Conservation (phyloP, 1,140 invertebrate genomes). For the Drosophila yakuba region DNA sequence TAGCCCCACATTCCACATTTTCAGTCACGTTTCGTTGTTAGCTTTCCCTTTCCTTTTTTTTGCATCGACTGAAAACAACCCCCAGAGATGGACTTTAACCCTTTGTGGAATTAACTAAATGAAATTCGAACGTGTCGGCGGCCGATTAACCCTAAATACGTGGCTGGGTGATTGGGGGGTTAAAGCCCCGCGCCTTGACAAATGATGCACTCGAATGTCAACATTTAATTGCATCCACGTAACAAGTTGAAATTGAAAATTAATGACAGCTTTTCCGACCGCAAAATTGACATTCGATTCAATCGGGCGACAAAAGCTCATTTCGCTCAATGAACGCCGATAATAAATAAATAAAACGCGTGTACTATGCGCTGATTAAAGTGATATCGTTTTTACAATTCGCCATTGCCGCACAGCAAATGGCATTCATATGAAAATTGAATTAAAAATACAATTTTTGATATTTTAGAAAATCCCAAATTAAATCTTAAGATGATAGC, state of each 20-base stretch:
- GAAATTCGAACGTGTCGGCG: conserved; percentile 73
- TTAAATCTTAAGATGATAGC: neutral
- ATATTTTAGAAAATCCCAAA: neutral
- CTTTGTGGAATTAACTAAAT: conserved; percentile 71
- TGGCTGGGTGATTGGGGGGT: neutral
- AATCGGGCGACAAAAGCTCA: conserved; percentile 18
- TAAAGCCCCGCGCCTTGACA: conserved; percentile 8
- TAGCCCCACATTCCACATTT: neutral
- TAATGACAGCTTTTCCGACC: conserved; percentile 61
- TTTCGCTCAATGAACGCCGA: conserved; percentile 28
- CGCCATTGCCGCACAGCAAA: neutral
- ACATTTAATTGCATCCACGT: conserved; percentile 66
- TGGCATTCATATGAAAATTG: neutral
- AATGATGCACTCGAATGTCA: conserved; percentile 51
- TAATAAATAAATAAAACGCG: conserved; percentile 27
- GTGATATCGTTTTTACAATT: conserved; percentile 6
- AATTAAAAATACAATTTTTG: neutral
- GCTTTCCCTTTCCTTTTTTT: neutral
- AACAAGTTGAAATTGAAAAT: conserved; percentile 65
- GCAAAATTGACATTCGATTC: conserved; percentile 46
- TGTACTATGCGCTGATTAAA: conserved; percentile 7
- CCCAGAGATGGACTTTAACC: neutral
- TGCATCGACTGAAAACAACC: neutral
- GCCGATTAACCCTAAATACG: conserved; percentile 30
- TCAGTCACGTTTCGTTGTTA: conserved; percentile 20